These are phyloP conservation scores for Aplysina aerophoba DNA, from an alignment of 37 sponge, comb jelly and placozoan genomes.

Conservation along the genomic window DNA sequence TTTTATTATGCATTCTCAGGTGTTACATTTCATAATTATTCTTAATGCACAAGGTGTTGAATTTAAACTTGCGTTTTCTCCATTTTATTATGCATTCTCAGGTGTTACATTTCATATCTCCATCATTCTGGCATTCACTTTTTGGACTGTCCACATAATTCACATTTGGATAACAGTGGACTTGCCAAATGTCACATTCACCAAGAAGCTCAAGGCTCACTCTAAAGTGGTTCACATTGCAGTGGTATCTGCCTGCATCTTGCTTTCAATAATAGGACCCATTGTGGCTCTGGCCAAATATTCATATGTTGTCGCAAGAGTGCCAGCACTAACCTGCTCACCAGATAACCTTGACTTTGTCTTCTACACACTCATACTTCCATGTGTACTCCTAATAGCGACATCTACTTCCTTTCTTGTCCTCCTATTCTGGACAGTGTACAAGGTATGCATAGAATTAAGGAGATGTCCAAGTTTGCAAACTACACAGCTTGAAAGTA, in stretches of 20 bases:
- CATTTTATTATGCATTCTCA: background rate
- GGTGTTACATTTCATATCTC: background rate
- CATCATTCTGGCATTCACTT: background rate
- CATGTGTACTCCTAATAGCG: background rate
- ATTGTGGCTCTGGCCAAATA: background rate
- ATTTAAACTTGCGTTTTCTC: background rate
- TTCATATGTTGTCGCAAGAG: background rate
- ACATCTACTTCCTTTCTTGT: background rate
- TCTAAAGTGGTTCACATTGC: background rate
- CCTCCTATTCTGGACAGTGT: too few species aligned
- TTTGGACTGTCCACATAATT: background rate
- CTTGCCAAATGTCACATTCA: background rate
- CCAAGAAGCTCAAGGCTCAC: background rate
- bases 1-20: background rate
- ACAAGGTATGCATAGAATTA: too few species aligned
- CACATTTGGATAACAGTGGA: constrained; percentile 25
- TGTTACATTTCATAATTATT: background rate
- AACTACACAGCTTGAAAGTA: background rate
- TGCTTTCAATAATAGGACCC: background rate
- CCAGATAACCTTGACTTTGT: background rate
- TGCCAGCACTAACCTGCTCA: background rate
- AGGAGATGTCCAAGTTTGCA: too few species aligned
- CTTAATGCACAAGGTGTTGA: background rate
- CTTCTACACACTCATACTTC: background rate
- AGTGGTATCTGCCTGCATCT: background rate